Evolutionary conservation across 2,888 invertebrate species (phyloP).

Genomic region (Synanthedon andrenaeformis): DNA sequence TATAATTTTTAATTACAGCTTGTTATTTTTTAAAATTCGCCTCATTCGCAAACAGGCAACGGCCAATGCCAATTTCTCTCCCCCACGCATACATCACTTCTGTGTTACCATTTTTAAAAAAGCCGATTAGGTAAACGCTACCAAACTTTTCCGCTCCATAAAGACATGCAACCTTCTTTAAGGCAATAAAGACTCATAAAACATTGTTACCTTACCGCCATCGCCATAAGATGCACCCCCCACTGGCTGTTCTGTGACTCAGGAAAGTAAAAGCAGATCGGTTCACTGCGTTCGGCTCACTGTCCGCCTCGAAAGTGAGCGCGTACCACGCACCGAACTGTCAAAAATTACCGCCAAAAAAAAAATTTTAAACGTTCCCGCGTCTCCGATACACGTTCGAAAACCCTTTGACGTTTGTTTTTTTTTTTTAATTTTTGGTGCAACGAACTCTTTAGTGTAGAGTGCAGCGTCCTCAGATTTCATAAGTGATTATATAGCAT

Average conservation of each 20-base stretch:
- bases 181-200: neutral
- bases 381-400: constrained; percentile 10
- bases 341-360: constrained; percentile 42
- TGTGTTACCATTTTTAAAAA: no score
- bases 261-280: constrained; percentile 62
- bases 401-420: constrained; percentile 12
- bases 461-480: constrained; percentile 32
- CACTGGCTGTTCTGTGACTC: constrained; percentile 33
- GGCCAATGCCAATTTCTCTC: no score
- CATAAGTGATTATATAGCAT: constrained; percentile 49
- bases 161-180: no score
- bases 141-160: no score
- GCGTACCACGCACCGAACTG: constrained; percentile 40
- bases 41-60: no score
- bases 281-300: constrained; percentile 40
- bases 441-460: constrained; percentile 53
- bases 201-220: constrained; percentile 2
- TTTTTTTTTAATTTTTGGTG: constrained; percentile 19
- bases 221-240: constrained; percentile 32
- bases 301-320: constrained; percentile 51
- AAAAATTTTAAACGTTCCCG: constrained; percentile 8
- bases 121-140: no score
- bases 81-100: no score
- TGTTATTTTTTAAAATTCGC: no score
- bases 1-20: no score